phyloP scores from a whole-genome alignment of 1,140 invertebrate species.

The Seison nebaliae region DNA sequence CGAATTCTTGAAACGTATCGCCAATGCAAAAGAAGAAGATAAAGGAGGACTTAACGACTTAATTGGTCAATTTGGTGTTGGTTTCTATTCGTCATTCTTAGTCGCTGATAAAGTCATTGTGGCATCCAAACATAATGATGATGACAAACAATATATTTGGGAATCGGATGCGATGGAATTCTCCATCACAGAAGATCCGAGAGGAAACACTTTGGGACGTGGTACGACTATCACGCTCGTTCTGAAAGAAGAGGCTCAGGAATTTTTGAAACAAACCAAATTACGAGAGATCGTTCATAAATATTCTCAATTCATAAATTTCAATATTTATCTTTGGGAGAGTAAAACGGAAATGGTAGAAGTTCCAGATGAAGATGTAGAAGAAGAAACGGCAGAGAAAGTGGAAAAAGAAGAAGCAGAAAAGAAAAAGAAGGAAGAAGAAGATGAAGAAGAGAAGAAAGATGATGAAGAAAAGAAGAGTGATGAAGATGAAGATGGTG shows the following conservation, averaged over 20 bases:
- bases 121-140: slow-evolving; percentile 76
- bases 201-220: slow-evolving; percentile 58
- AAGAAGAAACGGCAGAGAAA: slow-evolving; percentile 23
- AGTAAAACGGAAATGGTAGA: slow-evolving; percentile 49
- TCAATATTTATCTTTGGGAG: slow-evolving; percentile 82
- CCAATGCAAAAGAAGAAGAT: slow-evolving; percentile 6
- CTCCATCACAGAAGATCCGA: slow-evolving; percentile 65
- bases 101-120: slow-evolving; percentile 36
- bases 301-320: slow-evolving; percentile 98
- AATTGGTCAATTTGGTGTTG: slow-evolving; percentile 67
- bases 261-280: slow-evolving; percentile 72
- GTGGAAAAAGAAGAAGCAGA: slow-evolving; percentile 37
- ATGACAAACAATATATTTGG: slow-evolving; percentile 76
- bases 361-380: slow-evolving; percentile 39
- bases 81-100: slow-evolving; percentile 86
- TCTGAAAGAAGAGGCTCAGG: slow-evolving; percentile 79
- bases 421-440: slow-evolving; percentile 30
- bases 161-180: slow-evolving; percentile 58
- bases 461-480: slow-evolving; percentile 15
- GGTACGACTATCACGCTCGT: slow-evolving; percentile 58
- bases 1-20: slow-evolving; percentile 79
- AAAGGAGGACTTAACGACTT: slow-evolving; percentile 16
- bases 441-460: slow-evolving; percentile 22
- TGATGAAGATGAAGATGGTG: slow-evolving; percentile 19
- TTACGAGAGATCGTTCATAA: slow-evolving; percentile 69